Evolutionary conservation across 2,888 invertebrate genomes (phyloP), one percentile per base, ranked within the genome.

Genomic region (Stenurella melanura): DNA sequence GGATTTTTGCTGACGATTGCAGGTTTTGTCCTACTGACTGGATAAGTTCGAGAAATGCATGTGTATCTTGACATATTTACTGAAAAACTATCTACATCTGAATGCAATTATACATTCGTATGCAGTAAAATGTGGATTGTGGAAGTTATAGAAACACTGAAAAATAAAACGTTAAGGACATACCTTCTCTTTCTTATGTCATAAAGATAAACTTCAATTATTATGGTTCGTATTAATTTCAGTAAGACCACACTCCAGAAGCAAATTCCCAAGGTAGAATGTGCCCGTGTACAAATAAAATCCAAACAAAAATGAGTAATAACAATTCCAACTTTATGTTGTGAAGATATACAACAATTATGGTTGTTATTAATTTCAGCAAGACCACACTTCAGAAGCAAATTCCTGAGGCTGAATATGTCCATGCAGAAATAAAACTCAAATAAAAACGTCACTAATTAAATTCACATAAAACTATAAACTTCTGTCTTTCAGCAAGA

Each of bases 401-500:
- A 56, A 57, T 38, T 70, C 38, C 19, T 18, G 21, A 38, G 15
- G 19, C 10, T 15, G 42, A 19, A 42, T 18, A 17, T 12, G 56
- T 21, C 21, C 21, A n/a, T 42, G 17, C 42, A 15, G 15, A 50
- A 60, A 19, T 70, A 70, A 72, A 26, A 26, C 17, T 34, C 58
- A 56, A 56, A 75, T 67, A 72, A 75, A 72, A 74, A 66, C 67
- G 42, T 67, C 64, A 64, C 67, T 56, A 67, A 72, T 72, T 75
- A 70, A 71, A 75, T 57, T n/a, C 75, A 50, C 63, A 72, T 72
- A n/a, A 68, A 76, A 68, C 80, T 68, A 77, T 76, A 80, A 78
- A 70, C 76, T 70, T 61, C 68, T 74, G 80, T 78, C 80, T 82
- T 79, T 78, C 80, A 81, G 71, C 77, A 67, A 63, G 71, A 70